Evolutionary conservation across 2,888 invertebrate species (phyloP), one percentile per base, ranked within the genome.

Genomic region (Lottia gigantea): DNA sequence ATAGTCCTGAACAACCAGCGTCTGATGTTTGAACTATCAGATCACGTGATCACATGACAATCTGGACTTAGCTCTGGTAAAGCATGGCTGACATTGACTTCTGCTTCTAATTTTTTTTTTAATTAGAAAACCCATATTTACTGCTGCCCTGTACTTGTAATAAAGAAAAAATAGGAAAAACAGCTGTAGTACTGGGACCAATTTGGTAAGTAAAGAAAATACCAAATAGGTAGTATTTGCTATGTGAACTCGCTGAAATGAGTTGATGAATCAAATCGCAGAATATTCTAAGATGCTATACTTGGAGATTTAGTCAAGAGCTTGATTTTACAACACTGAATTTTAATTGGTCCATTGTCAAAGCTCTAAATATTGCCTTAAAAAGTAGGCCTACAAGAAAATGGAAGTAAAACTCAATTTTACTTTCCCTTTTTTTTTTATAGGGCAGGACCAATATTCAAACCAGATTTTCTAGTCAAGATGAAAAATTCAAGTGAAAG

Each of bases 121-220:
- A 45, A 12, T 40, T 77, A 86, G 87, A 85, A 66, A 73, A 79
- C n/a, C 83, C 85, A 0, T 86, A 86, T 74, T 72, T 67, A 14
- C 47, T 84, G n/a, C 73, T 87, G 16, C 77, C 78, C 8, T 87
- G 87, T 77, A 67, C 76, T 6, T 87, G 87, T 70, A 77, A 82
- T 15, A 66, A 70, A 15, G 71, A 78, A 11, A 78, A 77, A 15
- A 81, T 83, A 14, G 86, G 86, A 19, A 86, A 82, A 73, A 86
- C 85, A 45, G 85, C 83, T 26, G 79, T 86, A 12, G 67, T 80
- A 46, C 68, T 87, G 1, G 87, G 87, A 46, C 87, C 87, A 14
- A 72, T 85, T 73, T 87, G 87, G 86, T 87, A 78, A 75, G 75
- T 68, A 66, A 2, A 40, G 45, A 64, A 15, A n/a, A n/a, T n/a